Conservation (phyloP, 2,888 invertebrate genomes). For the Sarcophaga caerulescens region DNA sequence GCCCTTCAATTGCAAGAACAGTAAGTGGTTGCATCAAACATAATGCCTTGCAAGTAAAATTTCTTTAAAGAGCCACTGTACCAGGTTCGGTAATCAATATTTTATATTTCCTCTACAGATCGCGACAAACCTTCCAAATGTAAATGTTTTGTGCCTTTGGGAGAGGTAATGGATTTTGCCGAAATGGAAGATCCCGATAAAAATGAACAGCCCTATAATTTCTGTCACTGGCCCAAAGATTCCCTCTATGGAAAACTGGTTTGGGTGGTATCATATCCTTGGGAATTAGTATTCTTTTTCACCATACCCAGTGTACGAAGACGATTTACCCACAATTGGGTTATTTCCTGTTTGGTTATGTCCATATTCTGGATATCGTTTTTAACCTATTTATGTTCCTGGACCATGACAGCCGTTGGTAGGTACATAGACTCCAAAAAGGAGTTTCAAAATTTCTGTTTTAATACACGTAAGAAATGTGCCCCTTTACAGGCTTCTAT, state of each 20-base stretch:
- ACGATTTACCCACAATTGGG: conserved; percentile 82
- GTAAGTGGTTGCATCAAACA: neutral
- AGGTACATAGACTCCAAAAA: conserved; percentile 57
- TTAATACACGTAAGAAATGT: too few species aligned
- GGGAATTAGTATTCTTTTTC: conserved; percentile 86
- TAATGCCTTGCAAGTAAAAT: too few species aligned
- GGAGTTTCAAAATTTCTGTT: neutral
- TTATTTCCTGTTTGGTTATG: conserved; percentile 88
- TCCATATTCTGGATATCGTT: conserved; percentile 86
- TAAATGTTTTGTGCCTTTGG: conserved; percentile 88
- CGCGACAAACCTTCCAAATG: conserved; percentile 78
- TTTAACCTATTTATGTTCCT: conserved; percentile 91
- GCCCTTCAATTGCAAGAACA: too few species aligned
- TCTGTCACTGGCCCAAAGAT: conserved; percentile 80
- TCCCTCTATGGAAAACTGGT: conserved; percentile 83
- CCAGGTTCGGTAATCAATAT: neutral
- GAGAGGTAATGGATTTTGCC: conserved; percentile 86
- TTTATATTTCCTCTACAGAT: conserved; percentile 9
- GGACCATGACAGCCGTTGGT: conserved; percentile 92
- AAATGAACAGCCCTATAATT: conserved; percentile 76
- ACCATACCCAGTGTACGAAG: conserved; percentile 90
- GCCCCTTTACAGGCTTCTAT: conserved; percentile 85
- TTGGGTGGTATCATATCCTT: conserved; percentile 87
- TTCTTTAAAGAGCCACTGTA: neutral
- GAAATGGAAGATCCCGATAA: conserved; percentile 78